phyloP scores from a whole-genome alignment of 37 sponge, comb jelly and placozoan genomes.

The Trichoplax adhaerens region DNA sequence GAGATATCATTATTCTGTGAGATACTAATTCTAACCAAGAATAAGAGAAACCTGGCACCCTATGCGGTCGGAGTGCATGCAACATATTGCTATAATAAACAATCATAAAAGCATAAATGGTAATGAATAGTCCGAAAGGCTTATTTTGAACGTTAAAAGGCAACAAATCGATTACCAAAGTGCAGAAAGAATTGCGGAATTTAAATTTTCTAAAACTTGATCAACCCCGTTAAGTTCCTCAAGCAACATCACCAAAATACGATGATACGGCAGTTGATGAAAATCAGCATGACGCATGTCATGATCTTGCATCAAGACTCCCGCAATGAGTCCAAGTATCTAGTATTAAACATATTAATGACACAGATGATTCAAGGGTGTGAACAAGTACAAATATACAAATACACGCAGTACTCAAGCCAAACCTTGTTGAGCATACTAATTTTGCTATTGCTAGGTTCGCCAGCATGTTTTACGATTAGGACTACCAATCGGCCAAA shows the following conservation, averaged over 20 bases:
- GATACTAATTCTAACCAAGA: constrained; percentile 97
- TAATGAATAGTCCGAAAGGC: not conserved
- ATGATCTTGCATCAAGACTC: constrained; percentile 89
- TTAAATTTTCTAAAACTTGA: constrained; percentile 80
- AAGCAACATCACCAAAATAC: constrained; percentile 94
- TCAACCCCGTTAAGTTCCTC: constrained; percentile 78
- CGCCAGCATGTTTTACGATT: constrained; percentile 76
- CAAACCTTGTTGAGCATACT: constrained; percentile 84
- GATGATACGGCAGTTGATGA: constrained; percentile 93
- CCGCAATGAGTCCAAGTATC: constrained; percentile 13
- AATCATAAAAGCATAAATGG: not conserved
- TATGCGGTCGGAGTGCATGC: constrained; percentile 66
- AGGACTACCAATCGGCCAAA: constrained; percentile 92
- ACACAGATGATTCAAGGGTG: not conserved
- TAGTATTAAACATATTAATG: not conserved
- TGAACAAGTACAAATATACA: constrained; percentile 3
- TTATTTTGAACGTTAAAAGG: not conserved
- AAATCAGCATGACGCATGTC: constrained; percentile 65
- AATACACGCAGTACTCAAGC: not conserved
- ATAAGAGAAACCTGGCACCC: constrained; percentile 92
- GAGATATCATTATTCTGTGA: constrained; percentile 74
- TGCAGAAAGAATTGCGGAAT: constrained; percentile 54
- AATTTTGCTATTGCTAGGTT: constrained; percentile 68
- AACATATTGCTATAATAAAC: constrained; percentile 44
- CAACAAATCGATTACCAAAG: constrained; percentile 48